phyloP scores from a whole-genome alignment of 2,888 invertebrate species.

The Amphipoea lucens region DNA sequence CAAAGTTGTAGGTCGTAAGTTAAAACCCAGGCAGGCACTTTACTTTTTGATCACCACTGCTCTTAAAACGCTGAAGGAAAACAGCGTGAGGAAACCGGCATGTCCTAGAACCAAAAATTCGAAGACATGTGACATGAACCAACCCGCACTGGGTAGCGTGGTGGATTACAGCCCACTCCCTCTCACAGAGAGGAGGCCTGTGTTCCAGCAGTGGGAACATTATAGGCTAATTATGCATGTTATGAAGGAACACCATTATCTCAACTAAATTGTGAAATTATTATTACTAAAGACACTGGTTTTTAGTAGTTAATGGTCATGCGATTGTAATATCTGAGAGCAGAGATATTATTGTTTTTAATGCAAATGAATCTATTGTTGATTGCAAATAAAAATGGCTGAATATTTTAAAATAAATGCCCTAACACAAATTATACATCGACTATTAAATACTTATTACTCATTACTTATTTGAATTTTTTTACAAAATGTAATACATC shows the following conservation, averaged over 20 bases:
- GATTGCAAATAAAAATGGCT: background rate
- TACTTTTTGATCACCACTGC: background rate
- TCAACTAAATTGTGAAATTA: background rate
- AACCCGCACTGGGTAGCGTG: background rate
- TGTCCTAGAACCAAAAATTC: background rate
- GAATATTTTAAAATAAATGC: background rate
- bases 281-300: background rate
- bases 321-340: background rate
- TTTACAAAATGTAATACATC: background rate
- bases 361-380: background rate
- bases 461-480: background rate
- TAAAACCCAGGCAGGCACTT: background rate
- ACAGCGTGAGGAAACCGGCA: background rate
- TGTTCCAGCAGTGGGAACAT: background rate
- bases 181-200: background rate
- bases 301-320: too few species aligned
- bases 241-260: background rate
- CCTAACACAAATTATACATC: too few species aligned
- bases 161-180: background rate
- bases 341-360: background rate
- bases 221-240: background rate
- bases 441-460: background rate
- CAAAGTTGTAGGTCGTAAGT: background rate
- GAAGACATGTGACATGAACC: background rate
- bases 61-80: background rate